Conservation (phyloP, 2,888 invertebrate species). For the Stratiomys singularior region DNA sequence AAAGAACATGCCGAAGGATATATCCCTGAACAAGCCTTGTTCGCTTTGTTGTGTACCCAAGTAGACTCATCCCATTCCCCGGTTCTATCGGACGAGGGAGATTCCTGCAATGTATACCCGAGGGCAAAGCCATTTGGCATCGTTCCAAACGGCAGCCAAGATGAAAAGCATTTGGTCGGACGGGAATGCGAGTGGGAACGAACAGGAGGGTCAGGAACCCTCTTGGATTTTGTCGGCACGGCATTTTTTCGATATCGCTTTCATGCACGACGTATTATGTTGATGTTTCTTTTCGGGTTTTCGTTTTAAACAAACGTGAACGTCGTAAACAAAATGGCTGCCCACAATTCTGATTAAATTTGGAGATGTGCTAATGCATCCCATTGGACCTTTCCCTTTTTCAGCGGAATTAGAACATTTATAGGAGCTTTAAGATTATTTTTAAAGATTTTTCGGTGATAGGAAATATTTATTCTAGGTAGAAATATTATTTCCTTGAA, state of each 20-base stretch:
- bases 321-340: slow-evolving; percentile 39
- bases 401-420: too few relatives aligned
- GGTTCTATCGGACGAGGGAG: not conserved
- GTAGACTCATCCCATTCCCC: slow-evolving; percentile 34
- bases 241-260: slow-evolving; percentile 36
- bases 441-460: too few relatives aligned
- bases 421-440: too few relatives aligned
- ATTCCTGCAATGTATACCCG: slow-evolving; percentile 20
- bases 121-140: slow-evolving; percentile 28
- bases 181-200: not conserved
- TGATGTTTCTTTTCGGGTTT: slow-evolving; percentile 19
- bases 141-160: slow-evolving; percentile 5
- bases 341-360: slow-evolving; percentile 10
- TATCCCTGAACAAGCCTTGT: slow-evolving; percentile 26
- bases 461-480: too few relatives aligned
- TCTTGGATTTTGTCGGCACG: slow-evolving; percentile 25
- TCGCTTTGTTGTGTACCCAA: not conserved
- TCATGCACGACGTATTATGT: slow-evolving; percentile 12
- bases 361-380: not conserved
- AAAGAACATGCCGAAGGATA: slow-evolving; percentile 43
- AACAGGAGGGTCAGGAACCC: slow-evolving; percentile 30
- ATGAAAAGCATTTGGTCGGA: not conserved
- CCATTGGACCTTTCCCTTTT: not conserved
- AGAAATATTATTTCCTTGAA: too few relatives aligned
- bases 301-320: slow-evolving; percentile 3